Percentiles rank a stretch among this genome's conserved stretches.
These are phyloP conservation scores for Drusus annulatus DNA, from an alignment of 1,140 invertebrate species.

Conservation along the genomic window DNA sequence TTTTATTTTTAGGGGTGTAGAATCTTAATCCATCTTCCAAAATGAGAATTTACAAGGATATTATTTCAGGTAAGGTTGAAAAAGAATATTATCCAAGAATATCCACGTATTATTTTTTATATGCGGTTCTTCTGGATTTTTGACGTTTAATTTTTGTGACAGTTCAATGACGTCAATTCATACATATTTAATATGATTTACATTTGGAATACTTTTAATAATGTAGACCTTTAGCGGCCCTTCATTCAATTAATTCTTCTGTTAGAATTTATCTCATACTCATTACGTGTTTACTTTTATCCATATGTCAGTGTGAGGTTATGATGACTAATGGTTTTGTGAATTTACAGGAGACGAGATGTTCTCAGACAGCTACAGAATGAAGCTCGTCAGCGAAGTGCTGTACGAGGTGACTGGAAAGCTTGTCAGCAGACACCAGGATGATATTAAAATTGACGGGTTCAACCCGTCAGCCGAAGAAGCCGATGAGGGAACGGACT, in stretches of 20 bases:
- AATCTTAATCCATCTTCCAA: slow-evolving; percentile 81
- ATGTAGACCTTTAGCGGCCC: too few species aligned
- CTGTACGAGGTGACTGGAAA: slow-evolving; percentile 96
- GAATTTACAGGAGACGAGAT: slow-evolving; percentile 92
- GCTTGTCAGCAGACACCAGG: slow-evolving; percentile 82
- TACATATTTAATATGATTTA: background rate
- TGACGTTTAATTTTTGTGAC: slow-evolving; percentile 50
- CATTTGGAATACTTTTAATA: too few species aligned
- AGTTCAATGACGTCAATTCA: slow-evolving; percentile 13
- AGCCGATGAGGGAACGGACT: slow-evolving; percentile 88
- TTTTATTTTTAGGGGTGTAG: slow-evolving; percentile 77
- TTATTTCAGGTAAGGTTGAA: slow-evolving; percentile 84
- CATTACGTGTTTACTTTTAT: slow-evolving; percentile 18
- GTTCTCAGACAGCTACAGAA: slow-evolving; percentile 97
- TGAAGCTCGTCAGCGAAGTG: slow-evolving; percentile 93
- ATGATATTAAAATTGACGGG: slow-evolving; percentile 87
- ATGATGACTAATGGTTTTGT: slow-evolving; percentile 48
- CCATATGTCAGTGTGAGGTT: slow-evolving; percentile 33
- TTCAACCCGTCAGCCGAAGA: slow-evolving; percentile 95
- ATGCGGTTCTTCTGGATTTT: slow-evolving; percentile 6
- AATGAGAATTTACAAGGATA: slow-evolving; percentile 97
- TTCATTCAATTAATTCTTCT: too few species aligned
- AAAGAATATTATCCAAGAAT: slow-evolving; percentile 45
- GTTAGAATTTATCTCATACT: too few species aligned
- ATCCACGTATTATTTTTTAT: slow-evolving; percentile 23